These are phyloP conservation scores for Lagorchestes hirsutus DNA, from an alignment of 2,797 vertebrate species.

Conservation along the genomic window DNA sequence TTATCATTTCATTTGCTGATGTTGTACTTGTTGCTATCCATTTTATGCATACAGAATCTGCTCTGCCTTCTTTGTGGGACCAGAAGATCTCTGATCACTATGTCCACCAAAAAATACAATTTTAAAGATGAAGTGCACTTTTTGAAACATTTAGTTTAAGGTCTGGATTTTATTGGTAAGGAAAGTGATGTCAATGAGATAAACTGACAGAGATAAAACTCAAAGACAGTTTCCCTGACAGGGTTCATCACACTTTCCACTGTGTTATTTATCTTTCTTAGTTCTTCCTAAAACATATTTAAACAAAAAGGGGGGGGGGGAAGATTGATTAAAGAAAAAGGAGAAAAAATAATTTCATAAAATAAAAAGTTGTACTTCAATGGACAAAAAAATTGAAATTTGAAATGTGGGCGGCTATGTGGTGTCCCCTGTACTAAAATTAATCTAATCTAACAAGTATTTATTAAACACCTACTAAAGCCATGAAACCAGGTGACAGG, in stretches of 20 bases:
- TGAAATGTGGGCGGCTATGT: background rate
- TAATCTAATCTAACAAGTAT: background rate
- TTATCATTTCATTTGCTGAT: slow-evolving; percentile 1
- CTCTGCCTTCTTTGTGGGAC: background rate
- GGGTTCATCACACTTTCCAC: background rate
- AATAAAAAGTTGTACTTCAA: background rate
- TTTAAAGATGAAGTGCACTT: background rate
- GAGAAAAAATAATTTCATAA: background rate
- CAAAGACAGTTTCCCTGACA: background rate
- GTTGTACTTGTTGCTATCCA: background rate
- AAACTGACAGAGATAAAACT: background rate
- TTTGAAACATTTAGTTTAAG: background rate
- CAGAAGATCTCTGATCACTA: background rate
- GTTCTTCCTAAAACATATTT: background rate
- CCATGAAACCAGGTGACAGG: background rate
- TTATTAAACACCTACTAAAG: background rate
- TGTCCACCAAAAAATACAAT: background rate
- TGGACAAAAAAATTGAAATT: background rate
- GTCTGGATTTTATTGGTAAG: background rate
- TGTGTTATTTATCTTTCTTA: background rate
- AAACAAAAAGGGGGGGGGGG: background rate
- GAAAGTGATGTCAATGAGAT: background rate
- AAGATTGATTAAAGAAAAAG: background rate
- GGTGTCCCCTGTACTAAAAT: background rate
- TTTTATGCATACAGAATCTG: background rate